These are phyloP conservation scores for Agapetus fuscipes DNA, from an alignment of 2,888 invertebrate genomes.

Conservation along the genomic window DNA sequence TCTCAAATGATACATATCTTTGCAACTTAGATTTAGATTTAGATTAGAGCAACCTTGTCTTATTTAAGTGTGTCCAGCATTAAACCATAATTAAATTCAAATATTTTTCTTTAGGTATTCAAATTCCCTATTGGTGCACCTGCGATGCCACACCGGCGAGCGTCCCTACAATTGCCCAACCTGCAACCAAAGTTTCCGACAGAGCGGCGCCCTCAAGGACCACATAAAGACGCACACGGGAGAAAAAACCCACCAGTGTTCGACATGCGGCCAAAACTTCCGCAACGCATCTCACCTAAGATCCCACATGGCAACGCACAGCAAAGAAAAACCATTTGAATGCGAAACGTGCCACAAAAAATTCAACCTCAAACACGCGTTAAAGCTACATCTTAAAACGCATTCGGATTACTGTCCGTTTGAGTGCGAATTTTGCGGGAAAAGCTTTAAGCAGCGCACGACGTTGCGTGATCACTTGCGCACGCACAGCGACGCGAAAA, in stretches of 20 bases:
- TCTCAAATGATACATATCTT: no score
- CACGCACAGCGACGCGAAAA: conserved; percentile 90
- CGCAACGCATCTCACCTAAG: conserved; percentile 11
- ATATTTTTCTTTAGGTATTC: conserved; percentile 10
- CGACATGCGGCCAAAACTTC: conserved; percentile 16
- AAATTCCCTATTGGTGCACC: conserved; percentile 15
- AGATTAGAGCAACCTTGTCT: no score
- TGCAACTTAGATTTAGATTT: no score
- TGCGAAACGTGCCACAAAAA: conserved; percentile 18
- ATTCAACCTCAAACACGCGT: conserved; percentile 12
- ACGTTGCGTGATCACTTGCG: conserved; percentile 85
- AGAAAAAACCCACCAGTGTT: conserved; percentile 13
- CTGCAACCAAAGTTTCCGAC: conserved; percentile 12
- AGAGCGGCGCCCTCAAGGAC: conserved; percentile 12
- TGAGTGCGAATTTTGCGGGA: conserved; percentile 18
- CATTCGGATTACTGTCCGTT: conserved; percentile 19
- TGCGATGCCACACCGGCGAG: conserved; percentile 14
- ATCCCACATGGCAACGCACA: conserved; percentile 19
- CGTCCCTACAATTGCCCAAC: conserved; percentile 11
- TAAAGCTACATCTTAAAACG: conserved; percentile 16
- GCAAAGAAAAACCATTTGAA: conserved; percentile 15
- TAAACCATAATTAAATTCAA: background rate
- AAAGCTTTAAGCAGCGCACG: conserved; percentile 28
- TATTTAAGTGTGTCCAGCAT: no score
- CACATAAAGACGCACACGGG: conserved; percentile 15